Percentiles rank a stretch among this genome's conserved stretches.
phyloP scores from a whole-genome alignment of 2,888 invertebrate genomes.

The Pocota personata region DNA sequence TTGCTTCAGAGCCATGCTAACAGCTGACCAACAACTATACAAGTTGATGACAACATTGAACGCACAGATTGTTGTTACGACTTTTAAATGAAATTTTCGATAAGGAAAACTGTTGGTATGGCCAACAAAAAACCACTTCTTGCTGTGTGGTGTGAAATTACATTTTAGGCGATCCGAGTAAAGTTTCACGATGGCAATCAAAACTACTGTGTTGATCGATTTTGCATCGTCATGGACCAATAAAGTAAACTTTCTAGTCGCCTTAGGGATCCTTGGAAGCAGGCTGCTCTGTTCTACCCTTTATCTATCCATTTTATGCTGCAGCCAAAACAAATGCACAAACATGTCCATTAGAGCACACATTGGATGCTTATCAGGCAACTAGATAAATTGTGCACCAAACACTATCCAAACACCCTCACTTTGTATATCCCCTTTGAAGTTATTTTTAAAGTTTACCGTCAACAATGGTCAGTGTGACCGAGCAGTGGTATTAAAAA shows the following conservation, averaged over 20 bases:
- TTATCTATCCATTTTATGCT: background rate
- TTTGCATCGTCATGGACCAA: constrained; percentile 65
- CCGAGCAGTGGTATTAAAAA: background rate
- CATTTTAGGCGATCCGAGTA: constrained; percentile 41
- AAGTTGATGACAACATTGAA: constrained; percentile 59
- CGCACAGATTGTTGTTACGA: constrained; percentile 66
- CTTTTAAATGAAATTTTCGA: constrained; percentile 69
- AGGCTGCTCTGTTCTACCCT: background rate
- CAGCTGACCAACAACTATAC: constrained; percentile 48
- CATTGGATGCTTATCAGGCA: constrained; percentile 70
- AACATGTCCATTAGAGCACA: constrained; percentile 72
- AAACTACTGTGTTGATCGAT: constrained; percentile 65
- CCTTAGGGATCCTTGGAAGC: constrained; percentile 27
- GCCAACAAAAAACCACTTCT: constrained; percentile 19
- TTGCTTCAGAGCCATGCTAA: background rate
- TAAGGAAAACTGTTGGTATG: background rate
- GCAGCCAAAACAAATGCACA: constrained; percentile 71
- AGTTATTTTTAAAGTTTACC: constrained; percentile 54
- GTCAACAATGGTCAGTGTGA: constrained; percentile 41
- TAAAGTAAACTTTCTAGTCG: constrained; percentile 67
- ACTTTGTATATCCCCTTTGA: constrained; percentile 30
- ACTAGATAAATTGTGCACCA: constrained; percentile 70
- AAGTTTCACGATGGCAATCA: constrained; percentile 60
- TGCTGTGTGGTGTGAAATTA: constrained; percentile 66
- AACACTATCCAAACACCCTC: constrained; percentile 60